Evolutionary conservation across 2,797 vertebrate species (phyloP).

Genomic region (Ptychobarbus kaznakovi): DNA sequence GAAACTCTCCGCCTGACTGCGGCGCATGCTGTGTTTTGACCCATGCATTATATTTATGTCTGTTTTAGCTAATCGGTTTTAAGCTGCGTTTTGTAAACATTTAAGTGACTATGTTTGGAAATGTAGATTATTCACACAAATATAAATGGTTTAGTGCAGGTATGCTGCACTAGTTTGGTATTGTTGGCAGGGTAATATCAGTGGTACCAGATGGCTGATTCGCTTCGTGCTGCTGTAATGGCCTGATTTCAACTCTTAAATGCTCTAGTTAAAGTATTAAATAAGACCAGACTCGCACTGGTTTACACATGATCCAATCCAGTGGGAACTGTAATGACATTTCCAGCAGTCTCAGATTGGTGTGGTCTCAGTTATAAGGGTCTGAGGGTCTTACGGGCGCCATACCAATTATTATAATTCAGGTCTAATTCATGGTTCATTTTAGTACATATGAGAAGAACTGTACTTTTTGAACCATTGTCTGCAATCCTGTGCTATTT

Average conservation of each 20-base stretch:
- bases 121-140: not conserved
- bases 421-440: not conserved
- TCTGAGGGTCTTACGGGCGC: not conserved
- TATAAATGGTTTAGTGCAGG: not conserved
- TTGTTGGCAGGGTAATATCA: constrained; percentile 30
- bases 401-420: not conserved
- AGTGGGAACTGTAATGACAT: not conserved
- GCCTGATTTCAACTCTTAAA: constrained; percentile 36
- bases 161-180: not conserved
- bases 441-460: not conserved
- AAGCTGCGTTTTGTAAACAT: not conserved
- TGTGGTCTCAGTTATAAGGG: not conserved
- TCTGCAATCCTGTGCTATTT: not conserved
- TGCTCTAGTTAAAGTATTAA: constrained; percentile 38
- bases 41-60: not conserved
- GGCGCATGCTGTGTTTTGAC: constrained; percentile 9
- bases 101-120: not conserved
- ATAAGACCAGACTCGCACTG: constrained; percentile 4
- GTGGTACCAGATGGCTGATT: constrained; percentile 38
- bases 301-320: constrained; percentile 15
- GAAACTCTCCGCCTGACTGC: constrained; percentile 41
- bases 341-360: not conserved
- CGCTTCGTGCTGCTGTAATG: constrained; percentile 14
- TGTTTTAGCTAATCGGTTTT: not conserved
- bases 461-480: not conserved